Evolutionary conservation across 2,888 invertebrate species (phyloP).

Genomic region (Caenorhabditis auriculariae): DNA sequence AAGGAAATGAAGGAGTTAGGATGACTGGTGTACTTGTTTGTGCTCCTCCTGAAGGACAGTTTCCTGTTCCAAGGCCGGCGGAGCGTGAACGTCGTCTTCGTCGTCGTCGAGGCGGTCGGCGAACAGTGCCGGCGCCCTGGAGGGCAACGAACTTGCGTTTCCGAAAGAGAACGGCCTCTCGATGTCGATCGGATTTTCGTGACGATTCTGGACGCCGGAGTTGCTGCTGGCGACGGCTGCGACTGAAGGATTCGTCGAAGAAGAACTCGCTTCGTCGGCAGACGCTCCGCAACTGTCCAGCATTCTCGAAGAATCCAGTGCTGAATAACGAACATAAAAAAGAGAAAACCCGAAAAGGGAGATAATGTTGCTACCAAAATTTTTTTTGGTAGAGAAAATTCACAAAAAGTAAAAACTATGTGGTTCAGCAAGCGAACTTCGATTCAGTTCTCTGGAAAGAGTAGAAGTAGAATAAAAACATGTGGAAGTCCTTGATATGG

Average conservation of each 20-base stretch:
- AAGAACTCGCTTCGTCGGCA: background rate
- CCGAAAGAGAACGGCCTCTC: slow-evolving; percentile 1
- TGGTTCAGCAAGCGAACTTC: too few relatives aligned
- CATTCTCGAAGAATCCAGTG: background rate
- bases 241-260: background rate
- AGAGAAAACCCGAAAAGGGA: too few relatives aligned
- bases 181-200: background rate
- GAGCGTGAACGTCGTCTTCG: slow-evolving; percentile 26
- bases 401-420: too few relatives aligned
- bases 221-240: background rate
- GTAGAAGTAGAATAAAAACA: too few relatives aligned
- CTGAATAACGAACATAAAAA: too few relatives aligned
- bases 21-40: slow-evolving; percentile 28
- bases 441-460: too few relatives aligned
- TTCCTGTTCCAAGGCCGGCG: slow-evolving; percentile 88
- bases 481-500: too few relatives aligned
- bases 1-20: too few relatives aligned
- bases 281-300: background rate
- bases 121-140: background rate
- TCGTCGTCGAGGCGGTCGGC: slow-evolving; percentile 11
- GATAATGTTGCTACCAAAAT: too few relatives aligned
- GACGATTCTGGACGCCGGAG: background rate
- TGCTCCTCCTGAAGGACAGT: slow-evolving; percentile 79
- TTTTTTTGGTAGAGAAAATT: too few relatives aligned
- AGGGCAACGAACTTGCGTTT: slow-evolving; percentile 1